phyloP scores from a whole-genome alignment of 2,888 invertebrate genomes.

The Sycophila texana region DNA sequence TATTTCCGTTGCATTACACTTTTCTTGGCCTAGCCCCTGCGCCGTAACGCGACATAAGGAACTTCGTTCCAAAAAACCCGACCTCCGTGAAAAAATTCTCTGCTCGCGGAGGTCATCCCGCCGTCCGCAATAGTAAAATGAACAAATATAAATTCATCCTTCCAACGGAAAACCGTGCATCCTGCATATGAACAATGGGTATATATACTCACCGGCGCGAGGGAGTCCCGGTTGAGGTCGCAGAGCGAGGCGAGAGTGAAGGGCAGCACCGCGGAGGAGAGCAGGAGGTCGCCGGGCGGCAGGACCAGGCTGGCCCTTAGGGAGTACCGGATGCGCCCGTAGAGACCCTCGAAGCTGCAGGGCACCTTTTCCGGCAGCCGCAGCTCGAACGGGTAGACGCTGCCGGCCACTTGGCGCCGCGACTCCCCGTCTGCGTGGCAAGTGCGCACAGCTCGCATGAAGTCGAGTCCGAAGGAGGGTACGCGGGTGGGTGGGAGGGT shows the following conservation, averaged over 20 bases:
- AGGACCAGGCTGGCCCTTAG: slow-evolving; percentile 74
- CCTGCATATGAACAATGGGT: neutral
- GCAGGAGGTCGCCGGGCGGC: slow-evolving; percentile 59
- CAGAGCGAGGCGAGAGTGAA: slow-evolving; percentile 76
- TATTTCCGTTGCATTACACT: too few relatives aligned
- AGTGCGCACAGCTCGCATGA: too few relatives aligned
- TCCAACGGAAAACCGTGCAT: neutral
- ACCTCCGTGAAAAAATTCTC: neutral
- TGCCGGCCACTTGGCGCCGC: slow-evolving; percentile 60
- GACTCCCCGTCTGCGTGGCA: slow-evolving; percentile 60
- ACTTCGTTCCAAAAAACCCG: neutral
- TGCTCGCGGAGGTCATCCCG: neutral
- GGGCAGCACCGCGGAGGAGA: slow-evolving; percentile 67
- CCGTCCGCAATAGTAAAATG: neutral
- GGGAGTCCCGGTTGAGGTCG: slow-evolving; percentile 75
- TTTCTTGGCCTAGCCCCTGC: too few relatives aligned
- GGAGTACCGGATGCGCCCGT: slow-evolving; percentile 76
- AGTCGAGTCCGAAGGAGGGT: too few relatives aligned
- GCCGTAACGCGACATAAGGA: too few relatives aligned
- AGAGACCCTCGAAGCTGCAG: slow-evolving; percentile 74
- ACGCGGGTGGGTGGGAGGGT: neutral
- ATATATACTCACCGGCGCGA: slow-evolving; percentile 66
- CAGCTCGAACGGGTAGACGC: slow-evolving; percentile 75
- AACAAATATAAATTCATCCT: neutral
- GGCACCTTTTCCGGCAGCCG: slow-evolving; percentile 74